Percentiles rank a stretch among this genome's conserved stretches.
Conservation (phyloP, 1,140 invertebrate genomes). For the Drosophila kepulauana region DNA sequence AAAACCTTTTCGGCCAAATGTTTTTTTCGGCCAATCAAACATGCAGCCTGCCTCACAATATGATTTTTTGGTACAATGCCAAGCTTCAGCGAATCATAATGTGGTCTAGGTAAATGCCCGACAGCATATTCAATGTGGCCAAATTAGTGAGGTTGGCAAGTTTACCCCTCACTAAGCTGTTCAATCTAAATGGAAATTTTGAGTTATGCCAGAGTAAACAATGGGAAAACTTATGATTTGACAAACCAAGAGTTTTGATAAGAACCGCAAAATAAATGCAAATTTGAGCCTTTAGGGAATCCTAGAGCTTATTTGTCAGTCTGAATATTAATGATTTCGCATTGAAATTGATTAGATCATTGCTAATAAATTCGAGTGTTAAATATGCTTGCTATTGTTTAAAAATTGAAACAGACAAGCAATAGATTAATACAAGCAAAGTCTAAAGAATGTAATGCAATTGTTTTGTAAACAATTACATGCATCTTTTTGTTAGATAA, state of each 20-base stretch:
- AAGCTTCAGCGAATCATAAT: constrained; percentile 11
- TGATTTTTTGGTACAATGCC: constrained; percentile 20
- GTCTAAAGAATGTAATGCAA: not conserved
- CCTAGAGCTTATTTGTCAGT: not conserved
- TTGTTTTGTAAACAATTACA: not conserved
- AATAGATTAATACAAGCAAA: no score
- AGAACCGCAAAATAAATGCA: not conserved
- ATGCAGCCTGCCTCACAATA: constrained; percentile 40
- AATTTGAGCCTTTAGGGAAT: not conserved
- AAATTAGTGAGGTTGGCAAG: constrained; percentile 50
- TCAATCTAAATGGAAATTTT: constrained; percentile 68
- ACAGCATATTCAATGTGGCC: constrained; percentile 21
- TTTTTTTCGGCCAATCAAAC: constrained; percentile 54
- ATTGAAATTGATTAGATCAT: not conserved
- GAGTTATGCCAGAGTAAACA: constrained; percentile 31
- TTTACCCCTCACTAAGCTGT: not conserved
- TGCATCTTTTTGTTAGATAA: not conserved
- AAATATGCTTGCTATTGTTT: not conserved
- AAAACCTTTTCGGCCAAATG: constrained; percentile 54
- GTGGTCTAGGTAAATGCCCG: constrained; percentile 49
- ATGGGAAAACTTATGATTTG: constrained; percentile 20
- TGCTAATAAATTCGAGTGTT: not conserved
- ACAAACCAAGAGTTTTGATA: not conserved
- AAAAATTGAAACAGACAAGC: no score
- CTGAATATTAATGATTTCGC: not conserved